These are phyloP conservation scores for Drosophila sp. DNA, from an alignment of 1,140 invertebrate genomes.

Conservation along the genomic window DNA sequence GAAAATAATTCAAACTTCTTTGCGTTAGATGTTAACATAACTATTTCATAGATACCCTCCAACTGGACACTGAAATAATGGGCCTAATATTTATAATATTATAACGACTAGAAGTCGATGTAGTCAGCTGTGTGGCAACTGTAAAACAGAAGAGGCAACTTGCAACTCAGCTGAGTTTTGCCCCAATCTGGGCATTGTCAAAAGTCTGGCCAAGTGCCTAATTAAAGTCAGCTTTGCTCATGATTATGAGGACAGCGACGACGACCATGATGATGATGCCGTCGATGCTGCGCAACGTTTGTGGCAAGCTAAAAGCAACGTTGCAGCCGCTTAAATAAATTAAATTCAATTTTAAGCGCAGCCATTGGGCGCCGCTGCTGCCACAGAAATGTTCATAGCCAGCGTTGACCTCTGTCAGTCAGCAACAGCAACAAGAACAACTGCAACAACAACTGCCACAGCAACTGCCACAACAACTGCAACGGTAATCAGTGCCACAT, in stretches of 20 bases:
- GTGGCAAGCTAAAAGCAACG: constrained; percentile 6
- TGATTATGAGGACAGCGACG: constrained; percentile 5
- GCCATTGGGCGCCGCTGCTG: constrained; percentile 41
- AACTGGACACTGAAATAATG: no score
- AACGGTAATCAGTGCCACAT: constrained; percentile 81
- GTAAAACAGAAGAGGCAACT: background rate
- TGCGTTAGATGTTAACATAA: no score
- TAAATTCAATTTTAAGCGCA: constrained; percentile 76
- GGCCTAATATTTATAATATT: no score
- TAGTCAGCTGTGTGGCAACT: background rate
- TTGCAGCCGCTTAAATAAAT: constrained; percentile 62
- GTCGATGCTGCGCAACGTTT: constrained; percentile 1
- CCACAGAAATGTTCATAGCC: constrained; percentile 55
- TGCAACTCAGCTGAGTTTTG: background rate
- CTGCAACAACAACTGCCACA: constrained; percentile 6
- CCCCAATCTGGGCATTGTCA: constrained; percentile 4
- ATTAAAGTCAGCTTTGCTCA: constrained; percentile 19
- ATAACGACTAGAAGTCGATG: no score
- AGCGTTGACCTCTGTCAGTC: constrained; percentile 44
- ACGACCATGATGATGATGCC: constrained; percentile 12
- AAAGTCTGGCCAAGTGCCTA: constrained; percentile 15
- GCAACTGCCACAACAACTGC: constrained; percentile 31
- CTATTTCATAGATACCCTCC: no score
- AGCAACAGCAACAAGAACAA: constrained; percentile 10
- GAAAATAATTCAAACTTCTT: no score